Base-by-base conservation (phyloP, 2,797 vertebrate genomes). In the Xenentodon cancila region DNA sequence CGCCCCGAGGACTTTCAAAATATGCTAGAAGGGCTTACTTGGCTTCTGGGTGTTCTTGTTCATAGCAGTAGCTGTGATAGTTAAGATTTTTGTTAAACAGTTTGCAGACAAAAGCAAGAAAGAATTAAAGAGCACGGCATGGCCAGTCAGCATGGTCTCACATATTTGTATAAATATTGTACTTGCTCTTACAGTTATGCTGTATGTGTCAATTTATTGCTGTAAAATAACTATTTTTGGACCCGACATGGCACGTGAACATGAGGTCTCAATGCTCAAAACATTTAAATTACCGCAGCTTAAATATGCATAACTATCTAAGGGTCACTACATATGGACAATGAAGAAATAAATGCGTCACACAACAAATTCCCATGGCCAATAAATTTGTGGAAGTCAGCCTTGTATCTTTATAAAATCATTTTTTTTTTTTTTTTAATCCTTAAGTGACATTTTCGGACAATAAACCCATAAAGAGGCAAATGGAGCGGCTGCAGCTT, bases 401-500 rank as follows among this genome's bases (percentile, higher is more conserved):
- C 13, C 16, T 66, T 30, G 44, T 61, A 19, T 1, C 20, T 40
- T 40, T 40, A 13, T 15, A 40, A 40, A 40, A 40, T 40, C 12
- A 15, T 11, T 40, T 40, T 30, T 30, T 30, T 40, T 15, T 1
- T 11, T 40, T 40, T 30, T 30, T 30, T 40, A 3, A 40, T 40
- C 37, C 37, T 40, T 5, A 40, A 59, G 52, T 72, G 53, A 46
- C 9, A 60, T 68, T 75, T 60, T 30, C 45, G 34, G 59, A 80
- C 75, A 75, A 73, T 75, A 71, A 77, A 68, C 63, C 47, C 18
- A 68, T 45, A 54, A 66, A 63, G 60, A 81, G 75, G 66, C 88
- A 91, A 89, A 91, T 84, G 86, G 88, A 77, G 73, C 71, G 53
- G 79, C 76, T 64, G 77, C 70, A 75, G 78, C 69, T 66, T 80